Percentiles rank a stretch among this genome's conserved stretches.
These are phyloP conservation scores for Pseudochirops cupreus DNA, from an alignment of 2,797 vertebrate species.

Conservation along the genomic window DNA sequence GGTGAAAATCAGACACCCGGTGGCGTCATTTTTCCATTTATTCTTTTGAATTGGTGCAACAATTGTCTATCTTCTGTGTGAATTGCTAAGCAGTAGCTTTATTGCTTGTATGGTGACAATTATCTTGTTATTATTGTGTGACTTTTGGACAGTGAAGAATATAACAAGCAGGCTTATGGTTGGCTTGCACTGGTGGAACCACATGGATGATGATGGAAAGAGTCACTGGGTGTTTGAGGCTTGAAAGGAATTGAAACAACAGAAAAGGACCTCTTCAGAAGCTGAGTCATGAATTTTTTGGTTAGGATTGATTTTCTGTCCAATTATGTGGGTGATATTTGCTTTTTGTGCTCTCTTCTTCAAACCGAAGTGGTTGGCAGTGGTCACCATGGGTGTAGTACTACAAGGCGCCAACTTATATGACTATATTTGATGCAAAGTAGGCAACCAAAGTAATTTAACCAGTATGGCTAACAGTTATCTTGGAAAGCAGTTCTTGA, in stretches of 20 bases:
- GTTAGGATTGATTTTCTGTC: constrained; percentile 93
- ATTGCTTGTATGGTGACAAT: too few species aligned
- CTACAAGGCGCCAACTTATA: constrained; percentile 96
- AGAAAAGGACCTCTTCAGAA: constrained; percentile 84
- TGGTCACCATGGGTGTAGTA: constrained; percentile 95
- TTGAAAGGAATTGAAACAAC: constrained; percentile 87
- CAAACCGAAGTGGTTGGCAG: constrained; percentile 96
- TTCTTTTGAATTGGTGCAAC: too few species aligned
- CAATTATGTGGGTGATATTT: constrained; percentile 94
- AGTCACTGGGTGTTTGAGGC: constrained; percentile 98
- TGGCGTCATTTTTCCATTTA: too few species aligned
- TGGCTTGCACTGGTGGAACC: constrained; percentile 98
- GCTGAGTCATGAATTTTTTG: constrained; percentile 96
- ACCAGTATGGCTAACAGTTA: constrained; percentile 95
- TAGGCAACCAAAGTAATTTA: constrained; percentile 92
- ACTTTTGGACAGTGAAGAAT: constrained; percentile 85
- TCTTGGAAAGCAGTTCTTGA: constrained; percentile 93
- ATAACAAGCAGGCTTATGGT: constrained; percentile 96
- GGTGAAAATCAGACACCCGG: constrained; percentile 84
- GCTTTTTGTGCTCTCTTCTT: constrained; percentile 94
- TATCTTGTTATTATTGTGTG: too few species aligned
- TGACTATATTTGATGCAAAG: constrained; percentile 95
- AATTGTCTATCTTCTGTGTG: too few species aligned
- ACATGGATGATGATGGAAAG: constrained; percentile 95
- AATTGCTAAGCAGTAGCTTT: too few species aligned